Evolutionary conservation across 2,888 invertebrate genomes (phyloP), one percentile per base, ranked within the genome.

Genomic region (Ormia ochracea): DNA sequence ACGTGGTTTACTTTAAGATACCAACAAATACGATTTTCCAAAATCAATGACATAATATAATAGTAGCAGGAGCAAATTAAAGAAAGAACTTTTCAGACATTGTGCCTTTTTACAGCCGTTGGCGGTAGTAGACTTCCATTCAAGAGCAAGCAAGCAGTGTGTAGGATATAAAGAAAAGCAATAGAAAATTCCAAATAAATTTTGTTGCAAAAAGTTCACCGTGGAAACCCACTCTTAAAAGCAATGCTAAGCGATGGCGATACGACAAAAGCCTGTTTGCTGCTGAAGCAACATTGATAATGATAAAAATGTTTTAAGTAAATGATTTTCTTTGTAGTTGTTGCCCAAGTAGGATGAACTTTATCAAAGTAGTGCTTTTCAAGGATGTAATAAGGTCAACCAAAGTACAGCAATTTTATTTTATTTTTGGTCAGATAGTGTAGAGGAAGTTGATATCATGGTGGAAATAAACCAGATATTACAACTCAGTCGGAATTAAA

Each of bases 321-420:
- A 45, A 33, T 5, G 14, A 21, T 36, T 38, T 26, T 28, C 0
- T 50, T n/a, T 58, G 17, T 52, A n/a, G 10, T 59, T 36, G 26
- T 59, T 14, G 33, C 36, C 19, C 5, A 33, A 65, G 14, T 56
- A 28, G 31, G 6, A 26, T 45, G 33, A 36, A 21, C 12, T 12
- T 28, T 36, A 36, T 14, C 14, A 7, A 19, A 26, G 14, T 36
- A 56, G 21, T 26, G 14, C 54, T 61, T 56, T 33, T 48, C 74
- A 52, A 63, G 58, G 41, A 65, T 68, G 19, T 48, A 56, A 58
- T 48, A 61, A 80, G 75, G 75, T 80, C 75, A 80, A 56, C 38
- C 38, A 9, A 38, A 43, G 48, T 21, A 50, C 63, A 48, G 23
- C 28, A 56, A 9, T 41, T 38, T 36, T 9, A 14, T 72, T 48